Evolutionary conservation across 2,797 vertebrate genomes (phyloP), one percentile per base, ranked within the genome.

Genomic region (Rhinogobio ventralis): DNA sequence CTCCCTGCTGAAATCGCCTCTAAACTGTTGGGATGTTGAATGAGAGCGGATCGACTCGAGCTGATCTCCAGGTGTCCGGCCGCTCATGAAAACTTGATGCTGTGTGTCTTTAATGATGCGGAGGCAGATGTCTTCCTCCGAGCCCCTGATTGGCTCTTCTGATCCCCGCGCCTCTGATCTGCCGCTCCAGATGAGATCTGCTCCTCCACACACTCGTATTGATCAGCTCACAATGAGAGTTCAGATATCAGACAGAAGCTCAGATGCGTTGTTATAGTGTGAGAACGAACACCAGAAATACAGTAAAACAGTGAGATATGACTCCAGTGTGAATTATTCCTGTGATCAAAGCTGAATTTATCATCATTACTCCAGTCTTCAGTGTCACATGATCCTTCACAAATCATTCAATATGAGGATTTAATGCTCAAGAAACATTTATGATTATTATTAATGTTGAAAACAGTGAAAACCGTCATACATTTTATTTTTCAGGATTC

Each of bases 71-170:
- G 36, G 64, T 62, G 60, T 28, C 46, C 9, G 33, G n/a, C 23
- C 20, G 83, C 94, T 95, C 94, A 95, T 95, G 94, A 95, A 95
- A 95, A 93, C 91, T 95, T 95, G 95, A 95, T 95, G 94, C 93
- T 94, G 90, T 94, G 92, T 90, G 94, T 94, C 94, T 95, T 95
- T 96, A 94, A 95, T 95, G 94, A 93, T 94, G 89, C 86, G 88
- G 89, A 28, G 92, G 94, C 93, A 95, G 94, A 95, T 94, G 95
- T 95, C 93, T 94, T 95, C 93, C 93, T 94, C 90, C 93, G 93
- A 95, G 93, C 93, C 91, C 91, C 92, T 95, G 94, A 95, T 95
- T 94, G 94, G 92, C 91, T 90, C 90, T 91, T 92, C 93, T 92
- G 83, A 79, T 90, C 93, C 93, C 93, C 92, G 91, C 39, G 60